Conservation (phyloP, 2,888 invertebrate species). For the Conchocele bisecta region DNA sequence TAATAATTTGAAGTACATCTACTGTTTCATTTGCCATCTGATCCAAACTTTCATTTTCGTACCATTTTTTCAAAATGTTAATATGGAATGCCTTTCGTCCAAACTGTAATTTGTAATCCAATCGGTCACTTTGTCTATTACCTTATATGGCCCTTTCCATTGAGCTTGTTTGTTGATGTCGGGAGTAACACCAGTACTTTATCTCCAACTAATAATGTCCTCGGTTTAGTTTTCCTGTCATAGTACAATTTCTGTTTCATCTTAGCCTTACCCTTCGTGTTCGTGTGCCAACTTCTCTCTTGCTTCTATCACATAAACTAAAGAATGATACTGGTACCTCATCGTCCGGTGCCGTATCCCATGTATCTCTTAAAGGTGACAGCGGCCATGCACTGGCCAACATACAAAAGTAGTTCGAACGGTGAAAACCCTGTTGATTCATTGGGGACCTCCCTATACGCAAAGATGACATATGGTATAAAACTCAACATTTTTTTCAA, state of each 20-base stretch:
- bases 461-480: constrained; percentile 1
- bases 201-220: not conserved
- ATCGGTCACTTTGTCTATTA: not conserved
- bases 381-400: not conserved
- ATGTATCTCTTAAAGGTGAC: not conserved
- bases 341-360: too few relatives aligned
- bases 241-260: not conserved
- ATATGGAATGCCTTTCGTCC: constrained; percentile 7
- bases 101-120: too few relatives aligned
- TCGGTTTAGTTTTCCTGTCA: not conserved
- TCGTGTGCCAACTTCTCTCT: not conserved
- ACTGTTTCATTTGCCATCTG: too few relatives aligned
- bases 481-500: constrained; percentile 3
- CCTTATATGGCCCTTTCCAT: constrained; percentile 1
- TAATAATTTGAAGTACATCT: too few relatives aligned
- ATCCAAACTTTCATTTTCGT: too few relatives aligned
- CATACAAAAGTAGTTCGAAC: not conserved
- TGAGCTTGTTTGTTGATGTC: not conserved
- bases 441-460: not conserved
- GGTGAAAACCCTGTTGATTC: constrained; percentile 7
- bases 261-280: not conserved
- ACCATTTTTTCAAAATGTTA: not conserved
- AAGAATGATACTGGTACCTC: not conserved
- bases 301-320: not conserved
- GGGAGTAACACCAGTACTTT: constrained; percentile 1